Evolutionary conservation across 2,888 invertebrate genomes (phyloP).

Genomic region (Papilio gigon): DNA sequence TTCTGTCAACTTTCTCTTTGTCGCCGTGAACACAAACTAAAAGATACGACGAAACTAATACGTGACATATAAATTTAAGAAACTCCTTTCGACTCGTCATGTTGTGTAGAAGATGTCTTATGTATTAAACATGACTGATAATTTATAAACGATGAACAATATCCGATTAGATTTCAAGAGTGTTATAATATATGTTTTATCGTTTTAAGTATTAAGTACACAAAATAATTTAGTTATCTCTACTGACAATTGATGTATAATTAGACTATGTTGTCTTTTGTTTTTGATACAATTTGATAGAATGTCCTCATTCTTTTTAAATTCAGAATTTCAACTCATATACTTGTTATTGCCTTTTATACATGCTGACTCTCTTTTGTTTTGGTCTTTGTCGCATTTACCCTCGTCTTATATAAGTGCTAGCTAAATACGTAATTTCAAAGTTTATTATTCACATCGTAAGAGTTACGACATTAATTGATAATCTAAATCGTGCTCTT

Average conservation of each 20-base stretch:
- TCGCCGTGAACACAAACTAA: neutral
- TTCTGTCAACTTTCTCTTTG: conserved; percentile 40
- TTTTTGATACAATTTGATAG: neutral
- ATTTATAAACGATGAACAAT: conserved; percentile 8
- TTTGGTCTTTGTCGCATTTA: no score
- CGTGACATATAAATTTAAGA: neutral
- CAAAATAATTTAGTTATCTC: conserved; percentile 24
- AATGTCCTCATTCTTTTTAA: no score
- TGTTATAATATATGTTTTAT: conserved; percentile 1
- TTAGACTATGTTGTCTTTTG: neutral
- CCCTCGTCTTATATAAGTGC: no score
- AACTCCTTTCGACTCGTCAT: neutral
- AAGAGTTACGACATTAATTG: no score
- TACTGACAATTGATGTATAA: conserved; percentile 5
- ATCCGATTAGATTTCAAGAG: conserved; percentile 27
- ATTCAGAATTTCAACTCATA: no score
- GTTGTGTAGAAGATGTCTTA: neutral
- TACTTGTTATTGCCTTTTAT: no score
- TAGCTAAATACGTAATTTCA: no score
- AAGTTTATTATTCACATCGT: no score
- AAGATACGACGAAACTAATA: conserved; percentile 5
- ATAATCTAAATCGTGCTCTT: no score
- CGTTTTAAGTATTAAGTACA: conserved; percentile 2
- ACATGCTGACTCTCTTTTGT: no score
- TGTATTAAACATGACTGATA: conserved; percentile 28